phyloP scores from a whole-genome alignment of 2,113 vertebrate genomes.

The Petrocephalus microphthalmus region DNA sequence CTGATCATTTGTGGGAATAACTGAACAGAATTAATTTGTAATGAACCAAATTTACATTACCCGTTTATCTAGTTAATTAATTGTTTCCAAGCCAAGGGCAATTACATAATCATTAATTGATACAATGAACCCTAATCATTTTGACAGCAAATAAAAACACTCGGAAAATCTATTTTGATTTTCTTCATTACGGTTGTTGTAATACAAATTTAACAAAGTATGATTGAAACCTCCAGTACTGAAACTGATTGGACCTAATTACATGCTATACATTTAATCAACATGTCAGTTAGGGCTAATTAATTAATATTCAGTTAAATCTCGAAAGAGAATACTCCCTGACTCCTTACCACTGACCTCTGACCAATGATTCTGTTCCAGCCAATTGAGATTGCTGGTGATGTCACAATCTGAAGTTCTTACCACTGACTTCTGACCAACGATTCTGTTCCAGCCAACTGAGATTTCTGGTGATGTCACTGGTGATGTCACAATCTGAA shows the following conservation, averaged over 20 bases:
- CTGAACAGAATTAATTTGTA: background rate
- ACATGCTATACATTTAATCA: background rate
- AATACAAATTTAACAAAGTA: background rate
- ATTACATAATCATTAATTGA: constrained; percentile 8
- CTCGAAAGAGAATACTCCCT: background rate
- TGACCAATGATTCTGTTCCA: background rate
- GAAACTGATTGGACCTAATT: background rate
- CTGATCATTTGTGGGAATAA: background rate
- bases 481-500: background rate
- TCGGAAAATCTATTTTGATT: background rate
- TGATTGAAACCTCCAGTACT: background rate
- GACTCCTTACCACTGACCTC: background rate
- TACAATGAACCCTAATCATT: background rate
- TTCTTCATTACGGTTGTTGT: background rate
- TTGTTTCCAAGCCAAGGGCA: background rate
- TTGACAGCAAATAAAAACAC: background rate
- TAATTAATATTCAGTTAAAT: background rate
- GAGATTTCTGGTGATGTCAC: background rate
- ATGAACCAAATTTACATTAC: background rate
- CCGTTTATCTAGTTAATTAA: background rate
- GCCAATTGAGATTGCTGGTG: background rate
- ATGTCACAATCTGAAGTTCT: background rate
- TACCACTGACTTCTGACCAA: background rate
- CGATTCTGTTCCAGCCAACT: background rate
- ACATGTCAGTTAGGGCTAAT: background rate